Conservation (phyloP, 2,888 invertebrate species). For the Spialia ferax region DNA sequence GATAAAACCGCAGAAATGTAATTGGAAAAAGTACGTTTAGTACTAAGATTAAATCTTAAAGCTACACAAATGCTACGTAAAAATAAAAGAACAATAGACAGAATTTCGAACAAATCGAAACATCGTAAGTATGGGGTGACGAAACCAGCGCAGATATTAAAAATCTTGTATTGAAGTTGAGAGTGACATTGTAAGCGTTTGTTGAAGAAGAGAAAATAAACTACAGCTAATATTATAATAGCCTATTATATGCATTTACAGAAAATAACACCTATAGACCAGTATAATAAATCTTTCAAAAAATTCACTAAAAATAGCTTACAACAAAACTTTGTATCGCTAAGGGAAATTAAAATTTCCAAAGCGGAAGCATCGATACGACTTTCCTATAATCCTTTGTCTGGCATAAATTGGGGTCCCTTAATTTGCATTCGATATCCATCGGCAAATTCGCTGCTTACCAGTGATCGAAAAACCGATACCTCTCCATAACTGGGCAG, state of each 20-base stretch:
- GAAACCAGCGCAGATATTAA: too few relatives aligned
- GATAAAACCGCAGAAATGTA: conserved; percentile 37
- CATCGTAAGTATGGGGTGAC: too few relatives aligned
- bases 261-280: too few relatives aligned
- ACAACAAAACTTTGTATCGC: not conserved
- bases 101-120: not conserved
- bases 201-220: too few relatives aligned
- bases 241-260: too few relatives aligned
- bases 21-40: conserved; percentile 28
- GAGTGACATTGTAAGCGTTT: too few relatives aligned
- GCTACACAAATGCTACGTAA: conserved; percentile 10
- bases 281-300: too few relatives aligned
- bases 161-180: too few relatives aligned
- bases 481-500: conserved; percentile 29
- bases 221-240: too few relatives aligned
- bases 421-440: conserved; percentile 34
- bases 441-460: conserved; percentile 22
- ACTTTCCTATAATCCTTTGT: conserved; percentile 25
- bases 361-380: not conserved
- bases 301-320: not conserved
- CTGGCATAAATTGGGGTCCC: conserved; percentile 20
- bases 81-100: conserved; percentile 1
- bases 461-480: conserved; percentile 22
- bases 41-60: conserved; percentile 14
- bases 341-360: not conserved